Evolutionary conservation across 2,797 vertebrate species (phyloP), one percentile per base, ranked within the genome.

Genomic region (Enteromius radiatus): DNA sequence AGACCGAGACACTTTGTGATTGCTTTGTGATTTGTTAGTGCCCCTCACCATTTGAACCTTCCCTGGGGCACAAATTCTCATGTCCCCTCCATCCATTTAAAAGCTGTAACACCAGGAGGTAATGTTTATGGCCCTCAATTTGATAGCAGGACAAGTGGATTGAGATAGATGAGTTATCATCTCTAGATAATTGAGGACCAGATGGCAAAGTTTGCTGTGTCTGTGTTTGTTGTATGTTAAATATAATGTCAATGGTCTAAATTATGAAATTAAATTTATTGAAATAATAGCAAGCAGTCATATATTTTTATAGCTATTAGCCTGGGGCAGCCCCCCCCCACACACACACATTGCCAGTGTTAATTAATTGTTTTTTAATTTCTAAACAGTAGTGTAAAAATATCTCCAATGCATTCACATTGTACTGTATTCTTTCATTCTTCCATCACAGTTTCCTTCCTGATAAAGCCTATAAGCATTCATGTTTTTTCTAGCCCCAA

Each of bases 1-100:
- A 88, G 81, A 89, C 86, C 84, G 89, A 90, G 84, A 87, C 80
- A 63, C 65, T 59, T 67, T 89, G 82, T 88, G 89, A 92, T 91
- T 88, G 61, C 82, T 76, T 86, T 89, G 88, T 92, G 92, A 94
- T 94, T 93, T 93, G 92, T 90, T 89, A 71, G 61, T 71, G 77
- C 63, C 63, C 49, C 82, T 90, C 56, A 80, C 78, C 76, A 64
- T 64, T 71, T 75, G 54, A 86, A 63, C 78, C 68, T 83, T 80
- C 71, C 69, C 41, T 78, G 74, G 79, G 85, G 69, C 81, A 43
- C 56, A 80, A 76, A 67, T 87, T 81, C 59, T 80, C 76, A 65
- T 78, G 74, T 52, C 81, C 69, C 83, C 81, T 64, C 70, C 52
- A 23, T 84, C 74, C 68, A 23, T 65, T 79, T 71, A 76, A 64